phyloP scores from a whole-genome alignment of 37 sponge, comb jelly and placozoan species.

The Crambe crambe region DNA sequence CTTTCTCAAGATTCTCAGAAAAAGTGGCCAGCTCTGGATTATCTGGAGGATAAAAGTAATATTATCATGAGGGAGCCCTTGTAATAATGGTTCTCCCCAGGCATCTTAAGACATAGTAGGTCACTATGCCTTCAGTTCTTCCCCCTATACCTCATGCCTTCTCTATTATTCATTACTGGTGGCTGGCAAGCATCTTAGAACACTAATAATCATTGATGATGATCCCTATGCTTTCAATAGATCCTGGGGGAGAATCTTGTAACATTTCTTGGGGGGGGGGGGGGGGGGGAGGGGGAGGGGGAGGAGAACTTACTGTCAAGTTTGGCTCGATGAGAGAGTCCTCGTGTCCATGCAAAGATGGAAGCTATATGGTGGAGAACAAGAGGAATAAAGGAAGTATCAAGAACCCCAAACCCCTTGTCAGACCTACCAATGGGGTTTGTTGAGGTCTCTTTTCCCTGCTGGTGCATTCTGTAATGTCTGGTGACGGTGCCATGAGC shows the following conservation, averaged over 20 bases:
- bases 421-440: slow-evolving; percentile 82
- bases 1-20: slow-evolving; percentile 74
- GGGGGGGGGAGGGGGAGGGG: neutral
- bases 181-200: too few relatives aligned
- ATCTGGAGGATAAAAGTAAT: slow-evolving; percentile 19
- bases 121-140: too few relatives aligned
- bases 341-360: slow-evolving; percentile 96
- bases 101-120: neutral
- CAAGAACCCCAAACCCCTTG: neutral
- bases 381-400: too few relatives aligned
- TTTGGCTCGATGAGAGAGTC: slow-evolving; percentile 89
- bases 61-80: neutral
- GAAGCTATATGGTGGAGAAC: slow-evolving; percentile 62
- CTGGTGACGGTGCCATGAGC: slow-evolving; percentile 97
- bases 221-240: too few relatives aligned
- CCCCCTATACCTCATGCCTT: neutral
- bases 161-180: neutral
- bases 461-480: slow-evolving; percentile 91
- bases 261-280: neutral
- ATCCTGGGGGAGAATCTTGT: too few relatives aligned
- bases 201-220: too few relatives aligned
- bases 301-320: slow-evolving; percentile 70
- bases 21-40: slow-evolving; percentile 68
- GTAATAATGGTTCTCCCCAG: neutral
- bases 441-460: slow-evolving; percentile 91